These are phyloP conservation scores for Syngnathus scovelli DNA, from an alignment of 2,113 vertebrate genomes.

Conservation along the genomic window DNA sequence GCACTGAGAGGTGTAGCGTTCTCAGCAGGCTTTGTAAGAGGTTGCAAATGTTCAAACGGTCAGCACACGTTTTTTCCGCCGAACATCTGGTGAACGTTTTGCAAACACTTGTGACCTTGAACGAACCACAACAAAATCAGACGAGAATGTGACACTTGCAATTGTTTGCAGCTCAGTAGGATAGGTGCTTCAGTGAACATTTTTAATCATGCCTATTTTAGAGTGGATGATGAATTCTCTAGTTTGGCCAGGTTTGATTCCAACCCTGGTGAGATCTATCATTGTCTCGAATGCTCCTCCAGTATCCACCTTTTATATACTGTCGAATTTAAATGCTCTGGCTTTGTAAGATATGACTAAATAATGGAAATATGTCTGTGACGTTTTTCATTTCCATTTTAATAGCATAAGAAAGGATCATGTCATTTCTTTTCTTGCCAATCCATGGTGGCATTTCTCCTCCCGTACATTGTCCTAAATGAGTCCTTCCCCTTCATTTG, in stretches of 20 bases:
- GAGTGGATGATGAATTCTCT: constrained; percentile 9
- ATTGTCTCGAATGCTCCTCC: constrained; percentile 25
- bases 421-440: constrained; percentile 64
- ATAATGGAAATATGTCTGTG: constrained; percentile 55
- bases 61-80: no score
- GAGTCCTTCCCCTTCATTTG: constrained; percentile 9
- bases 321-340: constrained; percentile 36
- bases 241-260: constrained; percentile 35
- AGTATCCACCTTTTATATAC: constrained; percentile 27
- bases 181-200: no score
- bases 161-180: no score
- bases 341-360: constrained; percentile 54
- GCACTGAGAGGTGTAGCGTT: no score
- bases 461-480: constrained; percentile 1
- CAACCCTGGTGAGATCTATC: constrained; percentile 29
- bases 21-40: no score
- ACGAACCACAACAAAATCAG: no score
- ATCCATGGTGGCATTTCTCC: constrained; percentile 30
- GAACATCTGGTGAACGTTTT: no score
- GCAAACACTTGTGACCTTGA: no score
- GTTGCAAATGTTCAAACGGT: no score
- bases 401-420: constrained; percentile 58
- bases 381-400: constrained; percentile 73
- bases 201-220: not conserved
- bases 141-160: no score